These are phyloP conservation scores for Parazoanthus darwini DNA, from an alignment of 92 coral and sea anemone species.

Conservation along the genomic window DNA sequence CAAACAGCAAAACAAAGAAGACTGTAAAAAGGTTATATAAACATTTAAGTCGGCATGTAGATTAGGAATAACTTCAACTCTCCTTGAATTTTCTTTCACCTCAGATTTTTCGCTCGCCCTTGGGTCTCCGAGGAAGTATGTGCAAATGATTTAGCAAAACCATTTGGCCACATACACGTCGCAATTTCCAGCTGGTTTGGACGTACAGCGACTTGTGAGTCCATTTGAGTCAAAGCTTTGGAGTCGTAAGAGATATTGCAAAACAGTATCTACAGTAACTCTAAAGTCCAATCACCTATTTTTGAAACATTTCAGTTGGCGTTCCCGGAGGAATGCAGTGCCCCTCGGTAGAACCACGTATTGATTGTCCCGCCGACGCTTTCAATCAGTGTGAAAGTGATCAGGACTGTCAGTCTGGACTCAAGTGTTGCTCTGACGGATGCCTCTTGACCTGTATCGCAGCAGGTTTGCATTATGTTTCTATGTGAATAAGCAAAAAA, in stretches of 20 bases:
- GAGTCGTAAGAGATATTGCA: background rate
- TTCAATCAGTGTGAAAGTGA: slow-evolving; percentile 53
- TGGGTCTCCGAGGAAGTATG: too few relatives aligned
- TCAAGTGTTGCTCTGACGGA: slow-evolving; percentile 70
- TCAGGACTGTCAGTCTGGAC: slow-evolving; percentile 68
- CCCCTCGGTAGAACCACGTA: slow-evolving; percentile 42
- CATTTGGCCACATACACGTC: too few relatives aligned
- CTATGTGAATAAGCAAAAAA: background rate
- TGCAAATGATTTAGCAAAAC: too few relatives aligned
- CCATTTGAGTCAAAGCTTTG: background rate
- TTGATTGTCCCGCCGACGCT: slow-evolving; percentile 36
- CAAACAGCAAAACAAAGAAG: too few relatives aligned
- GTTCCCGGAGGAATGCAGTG: slow-evolving; percentile 37
- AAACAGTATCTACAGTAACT: too few relatives aligned
- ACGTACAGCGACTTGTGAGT: too few relatives aligned
- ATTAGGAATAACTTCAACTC: too few relatives aligned
- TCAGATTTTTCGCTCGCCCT: too few relatives aligned
- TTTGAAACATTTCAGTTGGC: slow-evolving; percentile 14
- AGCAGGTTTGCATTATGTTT: slow-evolving; percentile 48
- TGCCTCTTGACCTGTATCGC: slow-evolving; percentile 59
- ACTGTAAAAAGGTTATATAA: too few relatives aligned
- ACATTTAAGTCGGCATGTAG: too few relatives aligned
- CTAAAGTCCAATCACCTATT: background rate
- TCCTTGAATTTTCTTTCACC: too few relatives aligned
- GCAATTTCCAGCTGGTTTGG: too few relatives aligned